These are phyloP conservation scores for Camponotus vicinus DNA, from an alignment of 1,140 invertebrate species.

Conservation along the genomic window DNA sequence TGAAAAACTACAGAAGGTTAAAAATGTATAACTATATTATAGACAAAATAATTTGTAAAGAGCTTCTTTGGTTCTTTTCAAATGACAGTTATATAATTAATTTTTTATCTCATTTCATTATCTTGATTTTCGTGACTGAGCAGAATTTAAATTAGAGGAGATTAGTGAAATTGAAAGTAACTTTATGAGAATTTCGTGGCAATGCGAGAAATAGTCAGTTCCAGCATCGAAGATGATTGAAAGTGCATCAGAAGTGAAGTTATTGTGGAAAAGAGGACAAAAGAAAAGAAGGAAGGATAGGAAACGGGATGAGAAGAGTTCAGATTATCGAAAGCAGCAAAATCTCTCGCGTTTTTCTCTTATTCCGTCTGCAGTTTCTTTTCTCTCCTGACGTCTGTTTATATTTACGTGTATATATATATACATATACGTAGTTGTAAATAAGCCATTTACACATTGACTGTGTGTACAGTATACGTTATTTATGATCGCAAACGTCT, in stretches of 20 bases:
- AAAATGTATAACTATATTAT: neutral
- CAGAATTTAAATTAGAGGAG: conserved; percentile 73
- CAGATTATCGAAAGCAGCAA: conserved; percentile 56
- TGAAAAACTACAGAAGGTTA: neutral
- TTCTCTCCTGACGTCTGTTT: conserved; percentile 27
- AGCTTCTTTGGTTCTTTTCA: neutral
- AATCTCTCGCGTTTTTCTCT: conserved; percentile 41
- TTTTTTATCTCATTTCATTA: neutral
- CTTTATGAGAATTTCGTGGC: conserved; percentile 62
- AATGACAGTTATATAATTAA: neutral
- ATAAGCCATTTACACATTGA: conserved; percentile 37
- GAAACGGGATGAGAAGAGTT: neutral
- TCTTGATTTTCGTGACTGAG: conserved; percentile 69
- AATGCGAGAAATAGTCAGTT: conserved; percentile 69
- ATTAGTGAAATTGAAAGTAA: conserved; percentile 55
- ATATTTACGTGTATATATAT: neutral
- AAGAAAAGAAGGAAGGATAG: neutral
- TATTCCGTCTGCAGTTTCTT: conserved; percentile 50
- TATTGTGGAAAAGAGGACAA: neutral
- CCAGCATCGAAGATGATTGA: conserved; percentile 57
- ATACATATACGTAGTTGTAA: conserved; percentile 8
- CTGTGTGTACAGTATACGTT: conserved; percentile 39
- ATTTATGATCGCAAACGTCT: conserved; percentile 52
- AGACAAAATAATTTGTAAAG: neutral
- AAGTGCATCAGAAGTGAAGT: conserved; percentile 13